Evolutionary conservation across 2,888 invertebrate species (phyloP), one percentile per base, ranked within the genome.

Genomic region (Pimpla rufipes): DNA sequence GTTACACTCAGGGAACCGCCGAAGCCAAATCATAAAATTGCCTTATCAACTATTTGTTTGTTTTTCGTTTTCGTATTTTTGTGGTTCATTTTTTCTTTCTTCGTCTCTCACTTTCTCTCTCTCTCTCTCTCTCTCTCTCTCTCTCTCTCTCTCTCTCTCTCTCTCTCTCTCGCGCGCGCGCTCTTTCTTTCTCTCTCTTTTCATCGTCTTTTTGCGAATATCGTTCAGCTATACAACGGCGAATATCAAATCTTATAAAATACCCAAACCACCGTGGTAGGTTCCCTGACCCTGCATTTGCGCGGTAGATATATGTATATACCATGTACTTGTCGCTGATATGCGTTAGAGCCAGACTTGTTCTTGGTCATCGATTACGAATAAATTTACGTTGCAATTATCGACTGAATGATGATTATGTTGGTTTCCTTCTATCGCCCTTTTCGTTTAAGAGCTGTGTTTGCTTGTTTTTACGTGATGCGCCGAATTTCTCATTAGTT

Each of bases 161-260:
- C 59, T 67, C 52, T 8, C 3, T 5, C 29, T 29, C 29, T 29
- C 29, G 29, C 29, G 5, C 29, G 2, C 29, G 29, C 29, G 5
- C 3, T 29, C 45, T 21, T 87, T 88, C 87, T 47, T 21, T 37
- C 23, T 45, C 21, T 40, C 11, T 68, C 67, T 37, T 16, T 57
- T 40, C 29, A 21, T 70, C 37, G 11, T n/a, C 67, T 73, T 45
- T 23, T 66, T 64, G 29, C 45, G 16, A 78, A 73, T 79, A 66
- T 73, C 55, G 29, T 75, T 90, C 89, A 91, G 88, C 88, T 91
- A 91, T 90, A 90, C 90, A 91, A 89, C 84, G 89, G 87, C 88
- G 89, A 90, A 91, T 92, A 92, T 92, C 91, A 93, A 93, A 89
- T 92, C 91, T 91, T 93, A 93, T 91, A 93, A 93, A 93, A 93